Evolutionary conservation across 2,888 invertebrate species (phyloP).

Genomic region (Gibbula magus): DNA sequence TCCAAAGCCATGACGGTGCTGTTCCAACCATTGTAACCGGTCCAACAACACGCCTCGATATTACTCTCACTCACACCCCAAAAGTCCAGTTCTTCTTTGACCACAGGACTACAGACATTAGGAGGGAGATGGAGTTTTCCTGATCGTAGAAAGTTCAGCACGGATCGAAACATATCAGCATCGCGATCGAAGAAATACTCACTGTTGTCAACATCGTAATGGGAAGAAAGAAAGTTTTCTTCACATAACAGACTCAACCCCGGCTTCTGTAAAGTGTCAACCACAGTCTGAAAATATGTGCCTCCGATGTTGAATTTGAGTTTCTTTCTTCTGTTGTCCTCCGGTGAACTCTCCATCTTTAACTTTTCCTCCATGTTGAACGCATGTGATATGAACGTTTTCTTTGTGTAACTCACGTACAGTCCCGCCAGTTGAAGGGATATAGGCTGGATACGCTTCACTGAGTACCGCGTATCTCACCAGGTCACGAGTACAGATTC

Average conservation of each 20-base stretch:
- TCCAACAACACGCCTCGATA: slow-evolving; percentile 60
- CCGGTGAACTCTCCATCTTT: too few relatives aligned
- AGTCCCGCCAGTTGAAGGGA: too few relatives aligned
- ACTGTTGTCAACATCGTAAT: slow-evolving; percentile 40
- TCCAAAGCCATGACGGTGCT: slow-evolving; percentile 29
- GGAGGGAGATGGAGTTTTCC: slow-evolving; percentile 52
- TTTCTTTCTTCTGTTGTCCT: neutral
- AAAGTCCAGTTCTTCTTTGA: slow-evolving; percentile 55
- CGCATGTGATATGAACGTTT: too few relatives aligned
- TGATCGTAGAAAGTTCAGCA: slow-evolving; percentile 60
- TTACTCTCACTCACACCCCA: slow-evolving; percentile 55
- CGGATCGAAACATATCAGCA: slow-evolving; percentile 56
- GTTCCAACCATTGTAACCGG: slow-evolving; percentile 44
- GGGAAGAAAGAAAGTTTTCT: slow-evolving; percentile 21
- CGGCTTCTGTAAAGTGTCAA: slow-evolving; percentile 20
- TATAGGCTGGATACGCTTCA: too few relatives aligned
- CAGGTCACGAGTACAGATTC: too few relatives aligned
- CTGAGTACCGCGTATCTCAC: too few relatives aligned
- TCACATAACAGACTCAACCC: slow-evolving; percentile 27
- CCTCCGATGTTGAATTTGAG: slow-evolving; percentile 38
- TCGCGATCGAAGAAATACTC: slow-evolving; percentile 64
- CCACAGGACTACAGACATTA: slow-evolving; percentile 45
- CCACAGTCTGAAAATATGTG: slow-evolving; percentile 27
- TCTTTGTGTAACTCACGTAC: too few relatives aligned
- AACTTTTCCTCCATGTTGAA: too few relatives aligned